Evolutionary conservation across 2,797 vertebrate species (phyloP).

Genomic region (Prionace glauca): DNA sequence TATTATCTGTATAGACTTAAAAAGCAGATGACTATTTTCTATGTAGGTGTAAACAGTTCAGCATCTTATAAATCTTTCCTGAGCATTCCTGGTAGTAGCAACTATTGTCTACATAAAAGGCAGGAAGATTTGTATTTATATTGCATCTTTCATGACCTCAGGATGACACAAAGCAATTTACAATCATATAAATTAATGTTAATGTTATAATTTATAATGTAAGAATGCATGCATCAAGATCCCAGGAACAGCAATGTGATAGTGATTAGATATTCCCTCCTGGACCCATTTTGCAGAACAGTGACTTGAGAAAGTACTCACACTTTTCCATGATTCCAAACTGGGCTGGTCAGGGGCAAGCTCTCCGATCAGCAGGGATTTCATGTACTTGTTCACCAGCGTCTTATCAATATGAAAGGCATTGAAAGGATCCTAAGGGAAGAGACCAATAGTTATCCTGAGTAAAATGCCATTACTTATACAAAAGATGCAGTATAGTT

Average conservation of each 20-base stretch:
- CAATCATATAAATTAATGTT: neutral
- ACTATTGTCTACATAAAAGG: neutral
- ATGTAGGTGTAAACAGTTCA: neutral
- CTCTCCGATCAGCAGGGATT: conserved; percentile 61
- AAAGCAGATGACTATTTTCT: neutral
- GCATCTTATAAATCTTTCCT: neutral
- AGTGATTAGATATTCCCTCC: neutral
- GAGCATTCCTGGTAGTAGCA: neutral
- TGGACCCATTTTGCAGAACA: neutral
- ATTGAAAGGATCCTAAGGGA: conserved; percentile 60
- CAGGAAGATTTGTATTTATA: neutral
- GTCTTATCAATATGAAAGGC: conserved; percentile 65
- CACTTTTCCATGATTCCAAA: conserved; percentile 65
- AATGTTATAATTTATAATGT: no score
- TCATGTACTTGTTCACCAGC: conserved; percentile 62
- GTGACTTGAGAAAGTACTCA: conserved; percentile 48
- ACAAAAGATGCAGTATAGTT: neutral
- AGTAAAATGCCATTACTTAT: conserved; percentile 3
- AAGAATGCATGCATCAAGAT: neutral
- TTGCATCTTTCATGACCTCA: neutral
- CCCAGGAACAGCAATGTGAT: neutral
- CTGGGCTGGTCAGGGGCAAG: conserved; percentile 64
- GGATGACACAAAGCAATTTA: neutral
- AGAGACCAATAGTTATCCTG: neutral
- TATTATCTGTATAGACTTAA: neutral